These are phyloP conservation scores for Ennomos quercinarius DNA, from an alignment of 2,888 invertebrate species.

Conservation along the genomic window DNA sequence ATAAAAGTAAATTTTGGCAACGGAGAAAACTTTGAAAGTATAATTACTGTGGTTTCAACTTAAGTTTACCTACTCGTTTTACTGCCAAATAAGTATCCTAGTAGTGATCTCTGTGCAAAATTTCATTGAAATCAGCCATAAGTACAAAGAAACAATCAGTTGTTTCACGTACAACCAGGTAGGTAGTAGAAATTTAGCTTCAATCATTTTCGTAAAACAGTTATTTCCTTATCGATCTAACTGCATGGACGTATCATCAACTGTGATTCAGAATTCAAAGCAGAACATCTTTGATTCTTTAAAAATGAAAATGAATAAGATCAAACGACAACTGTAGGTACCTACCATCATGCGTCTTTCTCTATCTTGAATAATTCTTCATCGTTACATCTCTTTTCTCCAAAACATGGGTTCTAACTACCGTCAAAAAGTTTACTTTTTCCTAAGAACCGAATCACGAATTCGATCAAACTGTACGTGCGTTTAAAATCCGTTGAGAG, in stretches of 20 bases:
- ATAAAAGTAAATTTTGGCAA: constrained; percentile 37
- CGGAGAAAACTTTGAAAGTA: too few species aligned
- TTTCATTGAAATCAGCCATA: too few species aligned
- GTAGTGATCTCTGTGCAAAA: too few species aligned
- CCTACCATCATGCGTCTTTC: constrained; percentile 9
- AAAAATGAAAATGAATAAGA: neutral
- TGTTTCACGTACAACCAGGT: too few species aligned
- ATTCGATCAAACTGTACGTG: constrained; percentile 66
- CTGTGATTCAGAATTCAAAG: constrained; percentile 34
- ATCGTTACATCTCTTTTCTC: constrained; percentile 11
- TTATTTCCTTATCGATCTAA: neutral
- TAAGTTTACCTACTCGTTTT: too few species aligned
- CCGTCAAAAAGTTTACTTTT: constrained; percentile 54
- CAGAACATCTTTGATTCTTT: constrained; percentile 13
- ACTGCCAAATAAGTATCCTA: too few species aligned
- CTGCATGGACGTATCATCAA: too few species aligned
- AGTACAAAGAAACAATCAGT: too few species aligned
- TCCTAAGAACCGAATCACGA: constrained; percentile 60
- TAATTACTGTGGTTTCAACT: too few species aligned
- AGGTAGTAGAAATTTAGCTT: too few species aligned
- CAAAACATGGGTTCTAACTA: constrained; percentile 7
- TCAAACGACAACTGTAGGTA: constrained; percentile 8
- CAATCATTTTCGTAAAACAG: too few species aligned
- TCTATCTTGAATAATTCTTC: constrained; percentile 3
- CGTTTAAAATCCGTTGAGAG: constrained; percentile 59